Evolutionary conservation across 2,797 vertebrate genomes (phyloP).

Genomic region (Pempheris klunzingeri): DNA sequence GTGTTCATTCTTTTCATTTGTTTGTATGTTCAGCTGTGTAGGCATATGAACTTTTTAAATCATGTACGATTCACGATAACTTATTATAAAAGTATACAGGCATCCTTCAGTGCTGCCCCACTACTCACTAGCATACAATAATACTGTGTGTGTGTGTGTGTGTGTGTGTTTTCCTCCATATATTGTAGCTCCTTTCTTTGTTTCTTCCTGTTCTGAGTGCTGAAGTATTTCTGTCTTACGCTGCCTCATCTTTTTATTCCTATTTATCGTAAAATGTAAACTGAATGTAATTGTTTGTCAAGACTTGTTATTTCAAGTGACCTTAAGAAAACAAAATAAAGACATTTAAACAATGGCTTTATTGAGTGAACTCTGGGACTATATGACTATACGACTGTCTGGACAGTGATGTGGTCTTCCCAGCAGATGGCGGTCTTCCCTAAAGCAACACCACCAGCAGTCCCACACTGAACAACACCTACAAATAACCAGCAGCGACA

Average conservation of each 20-base stretch:
- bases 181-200: neutral
- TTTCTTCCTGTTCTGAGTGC: neutral
- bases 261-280: neutral
- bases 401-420: neutral
- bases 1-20: neutral
- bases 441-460: neutral
- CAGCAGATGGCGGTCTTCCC: conserved; percentile 52
- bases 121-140: too few species aligned
- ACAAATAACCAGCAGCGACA: conserved; percentile 8
- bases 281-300: neutral
- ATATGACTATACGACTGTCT: too few species aligned
- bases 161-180: neutral
- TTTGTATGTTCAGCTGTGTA: too few species aligned
- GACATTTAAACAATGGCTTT: neutral
- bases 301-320: too few species aligned
- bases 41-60: too few species aligned
- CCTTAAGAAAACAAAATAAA: neutral
- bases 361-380: too few species aligned
- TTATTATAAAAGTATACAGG: neutral
- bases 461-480: neutral
- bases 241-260: neutral
- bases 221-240: neutral
- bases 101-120: neutral
- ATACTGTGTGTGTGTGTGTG: too few species aligned
- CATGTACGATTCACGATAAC: too few species aligned